Evolutionary conservation across 2,113 vertebrate species (phyloP).

Genomic region (Ia io): DNA sequence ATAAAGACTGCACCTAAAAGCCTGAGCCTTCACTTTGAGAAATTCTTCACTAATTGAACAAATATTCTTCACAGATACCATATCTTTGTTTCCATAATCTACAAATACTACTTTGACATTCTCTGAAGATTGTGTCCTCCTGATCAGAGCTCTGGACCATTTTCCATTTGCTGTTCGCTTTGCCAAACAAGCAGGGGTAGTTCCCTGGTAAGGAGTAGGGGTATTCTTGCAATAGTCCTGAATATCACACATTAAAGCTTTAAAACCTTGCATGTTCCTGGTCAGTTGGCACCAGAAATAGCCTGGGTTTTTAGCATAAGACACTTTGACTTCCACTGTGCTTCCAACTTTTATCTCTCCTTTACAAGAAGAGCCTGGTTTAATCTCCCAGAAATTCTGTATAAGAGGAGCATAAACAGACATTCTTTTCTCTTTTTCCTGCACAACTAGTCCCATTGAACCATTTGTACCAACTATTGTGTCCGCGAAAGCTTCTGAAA

Average conservation of each 20-base stretch:
- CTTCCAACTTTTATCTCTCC: constrained; percentile 87
- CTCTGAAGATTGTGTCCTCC: constrained; percentile 68
- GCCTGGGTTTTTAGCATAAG: constrained; percentile 86
- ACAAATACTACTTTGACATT: constrained; percentile 88
- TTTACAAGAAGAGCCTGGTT: constrained; percentile 1
- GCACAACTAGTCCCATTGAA: background rate
- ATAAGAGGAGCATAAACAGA: background rate
- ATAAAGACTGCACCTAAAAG: constrained; percentile 94
- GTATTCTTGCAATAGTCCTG: constrained; percentile 86
- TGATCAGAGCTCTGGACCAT: constrained; percentile 93
- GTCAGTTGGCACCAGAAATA: constrained; percentile 95
- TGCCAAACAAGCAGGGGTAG: constrained; percentile 86
- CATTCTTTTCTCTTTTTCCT: background rate
- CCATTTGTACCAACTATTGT: background rate
- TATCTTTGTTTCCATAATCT: constrained; percentile 90
- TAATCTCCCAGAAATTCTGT: constrained; percentile 62
- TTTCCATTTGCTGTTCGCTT: constrained; percentile 83
- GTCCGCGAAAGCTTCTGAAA: fast-evolving
- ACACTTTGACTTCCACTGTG: constrained; percentile 89
- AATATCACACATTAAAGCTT: constrained; percentile 88
- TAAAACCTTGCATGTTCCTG: constrained; percentile 78
- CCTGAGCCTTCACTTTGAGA: constrained; percentile 87
- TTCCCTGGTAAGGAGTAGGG: constrained; percentile 74
- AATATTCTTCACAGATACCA: constrained; percentile 83
- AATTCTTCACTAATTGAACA: constrained; percentile 84